Percentiles rank a stretch among this genome's conserved stretches.
These are phyloP conservation scores for Meloe dianella DNA, from an alignment of 2,888 invertebrate genomes.

Conservation along the genomic window DNA sequence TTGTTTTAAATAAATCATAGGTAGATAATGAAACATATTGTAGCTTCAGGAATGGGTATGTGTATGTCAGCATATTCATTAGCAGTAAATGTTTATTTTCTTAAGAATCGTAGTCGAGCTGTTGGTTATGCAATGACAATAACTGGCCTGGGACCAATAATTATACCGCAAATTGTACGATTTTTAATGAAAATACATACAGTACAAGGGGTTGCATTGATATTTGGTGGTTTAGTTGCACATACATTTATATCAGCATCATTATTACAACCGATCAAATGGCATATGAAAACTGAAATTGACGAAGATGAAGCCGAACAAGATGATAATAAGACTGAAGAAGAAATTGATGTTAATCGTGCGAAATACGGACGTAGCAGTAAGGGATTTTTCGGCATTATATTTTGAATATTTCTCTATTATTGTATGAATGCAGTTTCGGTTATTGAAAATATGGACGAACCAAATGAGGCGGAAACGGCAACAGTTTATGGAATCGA, in stretches of 20 bases:
- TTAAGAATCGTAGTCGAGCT: conserved; percentile 67
- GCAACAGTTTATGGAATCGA: conserved; percentile 59
- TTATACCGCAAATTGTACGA: conserved; percentile 69
- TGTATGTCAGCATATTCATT: conserved; percentile 67
- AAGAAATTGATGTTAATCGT: background rate
- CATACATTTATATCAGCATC: conserved; percentile 67
- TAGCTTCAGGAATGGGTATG: conserved; percentile 69
- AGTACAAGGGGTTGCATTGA: conserved; percentile 67
- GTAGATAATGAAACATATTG: conserved; percentile 18
- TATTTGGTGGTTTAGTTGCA: conserved; percentile 67
- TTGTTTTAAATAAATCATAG: background rate
- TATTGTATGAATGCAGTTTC: background rate
- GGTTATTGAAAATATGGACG: conserved; percentile 42
- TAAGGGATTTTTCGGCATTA: background rate
- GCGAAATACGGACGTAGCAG: background rate
- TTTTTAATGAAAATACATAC: conserved; percentile 64
- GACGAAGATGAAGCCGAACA: conserved; percentile 25
- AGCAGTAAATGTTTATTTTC: conserved; percentile 72
- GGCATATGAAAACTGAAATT: conserved; percentile 63
- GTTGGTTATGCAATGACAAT: conserved; percentile 69
- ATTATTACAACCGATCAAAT: conserved; percentile 71
- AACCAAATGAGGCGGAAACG: conserved; percentile 48
- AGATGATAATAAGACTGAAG: conserved; percentile 5
- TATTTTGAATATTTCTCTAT: background rate
- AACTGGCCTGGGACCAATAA: conserved; percentile 71